Conservation (phyloP, 2,113 vertebrate genomes). For the Gyps fulvus region DNA sequence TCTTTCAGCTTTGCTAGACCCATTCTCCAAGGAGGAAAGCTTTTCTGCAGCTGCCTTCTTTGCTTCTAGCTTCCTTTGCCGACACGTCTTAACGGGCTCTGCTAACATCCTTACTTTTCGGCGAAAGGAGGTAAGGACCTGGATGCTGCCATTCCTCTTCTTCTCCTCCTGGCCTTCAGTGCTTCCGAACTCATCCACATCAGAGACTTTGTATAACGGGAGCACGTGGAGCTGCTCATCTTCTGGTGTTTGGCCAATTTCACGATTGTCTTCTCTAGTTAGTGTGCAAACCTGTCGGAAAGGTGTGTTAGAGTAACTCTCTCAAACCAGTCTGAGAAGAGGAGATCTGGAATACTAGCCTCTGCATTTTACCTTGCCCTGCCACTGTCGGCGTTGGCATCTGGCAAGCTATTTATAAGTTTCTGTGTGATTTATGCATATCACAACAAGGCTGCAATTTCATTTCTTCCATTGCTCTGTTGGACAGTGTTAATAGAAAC, state of each 20-base stretch:
- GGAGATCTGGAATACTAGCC: background rate
- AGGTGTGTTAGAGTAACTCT: background rate
- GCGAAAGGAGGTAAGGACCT: conserved; percentile 90
- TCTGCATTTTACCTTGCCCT: background rate
- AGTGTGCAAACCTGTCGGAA: conserved; percentile 89
- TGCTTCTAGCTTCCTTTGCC: conserved; percentile 92
- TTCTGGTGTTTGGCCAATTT: conserved; percentile 85
- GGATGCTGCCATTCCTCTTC: conserved; percentile 87
- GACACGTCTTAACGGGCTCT: conserved; percentile 90
- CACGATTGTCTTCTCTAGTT: conserved; percentile 93
- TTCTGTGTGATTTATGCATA: background rate
- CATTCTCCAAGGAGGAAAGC: conserved; percentile 80
- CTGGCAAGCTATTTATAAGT: background rate
- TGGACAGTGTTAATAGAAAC: background rate
- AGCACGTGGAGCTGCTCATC: conserved; percentile 97
- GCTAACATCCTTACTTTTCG: conserved; percentile 92
- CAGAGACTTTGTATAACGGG: conserved; percentile 90
- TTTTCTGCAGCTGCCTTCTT: conserved; percentile 89
- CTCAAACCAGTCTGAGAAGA: background rate
- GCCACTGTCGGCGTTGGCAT: background rate
- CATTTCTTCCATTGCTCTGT: background rate
- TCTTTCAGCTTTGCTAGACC: conserved; percentile 83
- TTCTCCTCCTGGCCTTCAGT: conserved; percentile 90
- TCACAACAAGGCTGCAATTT: background rate
- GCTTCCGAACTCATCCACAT: conserved; percentile 93